Base-by-base conservation (phyloP, 92 coral and sea anemone genomes). In the Paragorgia papillata region DNA sequence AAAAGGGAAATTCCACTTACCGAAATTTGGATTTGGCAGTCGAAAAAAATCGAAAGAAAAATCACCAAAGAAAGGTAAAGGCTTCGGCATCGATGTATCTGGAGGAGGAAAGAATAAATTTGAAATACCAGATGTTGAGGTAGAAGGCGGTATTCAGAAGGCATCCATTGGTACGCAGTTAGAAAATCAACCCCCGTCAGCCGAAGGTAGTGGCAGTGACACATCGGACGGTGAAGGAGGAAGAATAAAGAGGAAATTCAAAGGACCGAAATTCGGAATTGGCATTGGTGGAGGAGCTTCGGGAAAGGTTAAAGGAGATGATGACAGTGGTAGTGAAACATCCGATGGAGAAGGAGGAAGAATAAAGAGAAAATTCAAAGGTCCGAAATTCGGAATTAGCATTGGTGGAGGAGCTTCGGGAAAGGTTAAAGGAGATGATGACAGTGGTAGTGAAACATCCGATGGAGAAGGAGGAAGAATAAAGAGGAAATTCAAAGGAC, bases 181-280 rank as follows among this genome's bases (percentile, higher is more conserved):
- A 51, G 17, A 51, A 22, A 7, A 51, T 51, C 58, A 17, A 51
- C 58, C 7, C 3, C 58, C 58, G 17, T 51, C 58, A 3, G 58
- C 6, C 26, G 58, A 51, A 51, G n/a, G 53, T 19, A 65, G 73
- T 40, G 73, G 25, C 24, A 68, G 75, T 68, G 75, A 68, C 7
- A 67, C 75, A n/a, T 67, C 75, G 7, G 75, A 67, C 48, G 57
- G 75, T 67, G 28, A 67, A 67, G 75, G 75, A 40, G 75, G 75
- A 19, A 67, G 75, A 41, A 41, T 67, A 5, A 67, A 67, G 41
- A 19, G 75, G 12, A 67, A 67, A 28, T 27, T 67, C 17, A 67
- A 67, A 67, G 44, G 15, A 9, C 75, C 75, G 39, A 60, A 6
- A 18, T 67, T 37, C 14, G 75, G 75, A 40, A 51, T 30, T 31